phyloP scores from a whole-genome alignment of 2,888 invertebrate species.

The Serrognathus titanus region DNA sequence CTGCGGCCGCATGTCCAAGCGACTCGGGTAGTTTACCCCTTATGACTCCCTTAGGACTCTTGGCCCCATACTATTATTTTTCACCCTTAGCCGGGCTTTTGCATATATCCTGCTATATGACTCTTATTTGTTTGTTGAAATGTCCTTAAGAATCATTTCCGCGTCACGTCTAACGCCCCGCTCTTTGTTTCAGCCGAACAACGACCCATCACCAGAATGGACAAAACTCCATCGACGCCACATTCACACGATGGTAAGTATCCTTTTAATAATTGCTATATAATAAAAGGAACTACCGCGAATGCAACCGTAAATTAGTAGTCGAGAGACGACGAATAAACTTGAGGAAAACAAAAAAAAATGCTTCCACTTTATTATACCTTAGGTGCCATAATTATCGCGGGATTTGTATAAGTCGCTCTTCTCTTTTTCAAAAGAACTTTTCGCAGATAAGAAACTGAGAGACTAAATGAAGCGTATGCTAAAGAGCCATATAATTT shows the following conservation, averaged over 20 bases:
- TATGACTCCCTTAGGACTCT: constrained; percentile 45
- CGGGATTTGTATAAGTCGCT: no score
- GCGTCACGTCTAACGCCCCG: constrained; percentile 10
- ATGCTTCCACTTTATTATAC: no score
- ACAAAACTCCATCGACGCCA: constrained; percentile 76
- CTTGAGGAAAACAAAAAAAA: no score
- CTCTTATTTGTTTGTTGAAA: constrained; percentile 14
- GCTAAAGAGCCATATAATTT: no score
- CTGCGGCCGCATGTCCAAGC: constrained; percentile 26
- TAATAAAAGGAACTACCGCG: no score
- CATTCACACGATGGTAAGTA: constrained; percentile 67
- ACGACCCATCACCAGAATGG: constrained; percentile 55
- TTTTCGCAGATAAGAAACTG: no score
- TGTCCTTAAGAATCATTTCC: neutral
- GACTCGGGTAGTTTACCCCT: constrained; percentile 32
- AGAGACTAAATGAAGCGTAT: no score
- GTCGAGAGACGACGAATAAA: no score
- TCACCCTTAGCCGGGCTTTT: constrained; percentile 47
- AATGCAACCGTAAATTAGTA: no score
- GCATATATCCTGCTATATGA: constrained; percentile 46
- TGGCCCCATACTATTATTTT: constrained; percentile 50
- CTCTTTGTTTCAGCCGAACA: constrained; percentile 54
- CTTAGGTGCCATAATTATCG: no score
- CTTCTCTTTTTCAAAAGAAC: no score
- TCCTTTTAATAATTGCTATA: no score